These are phyloP conservation scores for Siphlonurus alternatus DNA, from an alignment of 2,888 invertebrate genomes.

Conservation along the genomic window DNA sequence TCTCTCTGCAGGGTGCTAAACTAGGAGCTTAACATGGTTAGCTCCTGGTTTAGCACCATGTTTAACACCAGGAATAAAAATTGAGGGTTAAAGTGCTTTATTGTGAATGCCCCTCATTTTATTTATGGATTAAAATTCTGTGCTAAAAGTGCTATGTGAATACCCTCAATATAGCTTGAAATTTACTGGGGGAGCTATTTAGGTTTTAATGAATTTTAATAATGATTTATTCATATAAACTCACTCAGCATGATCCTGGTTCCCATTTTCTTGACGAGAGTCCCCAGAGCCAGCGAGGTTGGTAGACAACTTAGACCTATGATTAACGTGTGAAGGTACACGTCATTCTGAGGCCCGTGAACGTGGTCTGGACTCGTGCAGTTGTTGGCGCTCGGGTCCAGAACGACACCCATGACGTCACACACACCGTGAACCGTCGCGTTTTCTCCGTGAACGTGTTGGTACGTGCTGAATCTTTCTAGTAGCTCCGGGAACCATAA, in stretches of 20 bases:
- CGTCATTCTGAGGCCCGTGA: slow-evolving; percentile 20
- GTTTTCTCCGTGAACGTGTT: slow-evolving; percentile 28
- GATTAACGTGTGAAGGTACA: slow-evolving; percentile 59
- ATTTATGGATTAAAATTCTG: too few species aligned
- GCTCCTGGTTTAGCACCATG: too few species aligned
- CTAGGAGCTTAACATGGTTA: too few species aligned
- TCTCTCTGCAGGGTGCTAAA: too few species aligned
- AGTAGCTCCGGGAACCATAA: slow-evolving; percentile 86
- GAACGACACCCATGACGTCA: slow-evolving; percentile 33
- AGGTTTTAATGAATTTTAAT: too few species aligned
- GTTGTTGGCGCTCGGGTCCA: slow-evolving; percentile 17
- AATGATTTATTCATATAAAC: too few species aligned
- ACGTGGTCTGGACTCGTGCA: neutral
- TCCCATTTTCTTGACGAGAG: slow-evolving; percentile 62
- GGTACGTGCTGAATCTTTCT: slow-evolving; percentile 43
- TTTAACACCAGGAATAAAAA: too few species aligned
- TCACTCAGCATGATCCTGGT: slow-evolving; percentile 68
- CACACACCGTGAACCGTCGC: slow-evolving; percentile 67
- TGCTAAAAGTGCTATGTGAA: too few species aligned
- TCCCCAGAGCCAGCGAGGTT: slow-evolving; percentile 58
- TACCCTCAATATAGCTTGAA: too few species aligned
- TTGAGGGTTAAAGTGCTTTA: too few species aligned
- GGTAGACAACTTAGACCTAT: slow-evolving; percentile 67
- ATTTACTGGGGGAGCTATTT: too few species aligned
- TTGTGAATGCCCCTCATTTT: too few species aligned